phyloP scores from a whole-genome alignment of 1,140 invertebrate genomes.

The Zaprionus africanus region DNA sequence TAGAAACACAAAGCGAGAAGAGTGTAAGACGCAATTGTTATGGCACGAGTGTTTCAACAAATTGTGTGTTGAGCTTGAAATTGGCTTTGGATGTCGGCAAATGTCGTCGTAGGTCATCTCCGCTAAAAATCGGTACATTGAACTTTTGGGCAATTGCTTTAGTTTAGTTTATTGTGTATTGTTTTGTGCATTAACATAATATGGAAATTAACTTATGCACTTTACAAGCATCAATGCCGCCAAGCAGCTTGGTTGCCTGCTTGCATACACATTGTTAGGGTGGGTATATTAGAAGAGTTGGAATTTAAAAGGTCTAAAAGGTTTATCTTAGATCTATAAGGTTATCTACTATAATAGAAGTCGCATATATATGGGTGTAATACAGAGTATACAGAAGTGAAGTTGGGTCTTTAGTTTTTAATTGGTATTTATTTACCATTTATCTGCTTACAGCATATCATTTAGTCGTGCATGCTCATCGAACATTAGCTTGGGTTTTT shows the following conservation, averaged over 20 bases:
- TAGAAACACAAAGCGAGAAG: neutral
- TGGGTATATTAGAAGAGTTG: neutral
- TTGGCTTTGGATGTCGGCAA: conserved; percentile 11
- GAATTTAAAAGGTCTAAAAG: too few species aligned
- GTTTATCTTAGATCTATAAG: too few species aligned
- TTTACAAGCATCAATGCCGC: conserved; percentile 26
- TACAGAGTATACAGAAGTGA: too few species aligned
- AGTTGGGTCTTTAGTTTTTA: neutral
- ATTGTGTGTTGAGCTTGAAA: conserved; percentile 6
- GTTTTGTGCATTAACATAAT: conserved; percentile 47
- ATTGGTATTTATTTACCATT: neutral
- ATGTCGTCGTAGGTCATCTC: conserved; percentile 7
- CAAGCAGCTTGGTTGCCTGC: neutral
- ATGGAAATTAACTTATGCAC: conserved; percentile 56
- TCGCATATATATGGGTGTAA: too few species aligned
- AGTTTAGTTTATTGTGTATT: conserved; percentile 20
- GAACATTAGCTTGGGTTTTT: neutral
- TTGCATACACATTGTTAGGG: neutral
- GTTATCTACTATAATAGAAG: too few species aligned
- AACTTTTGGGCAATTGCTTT: conserved; percentile 32
- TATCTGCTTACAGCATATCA: neutral
- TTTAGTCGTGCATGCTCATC: neutral
- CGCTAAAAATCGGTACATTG: conserved; percentile 29
- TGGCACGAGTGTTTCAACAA: conserved; percentile 1
- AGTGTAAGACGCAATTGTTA: neutral